These are phyloP conservation scores for Cyprinodon tularosa DNA, from an alignment of 2,113 vertebrate genomes.

Conservation along the genomic window DNA sequence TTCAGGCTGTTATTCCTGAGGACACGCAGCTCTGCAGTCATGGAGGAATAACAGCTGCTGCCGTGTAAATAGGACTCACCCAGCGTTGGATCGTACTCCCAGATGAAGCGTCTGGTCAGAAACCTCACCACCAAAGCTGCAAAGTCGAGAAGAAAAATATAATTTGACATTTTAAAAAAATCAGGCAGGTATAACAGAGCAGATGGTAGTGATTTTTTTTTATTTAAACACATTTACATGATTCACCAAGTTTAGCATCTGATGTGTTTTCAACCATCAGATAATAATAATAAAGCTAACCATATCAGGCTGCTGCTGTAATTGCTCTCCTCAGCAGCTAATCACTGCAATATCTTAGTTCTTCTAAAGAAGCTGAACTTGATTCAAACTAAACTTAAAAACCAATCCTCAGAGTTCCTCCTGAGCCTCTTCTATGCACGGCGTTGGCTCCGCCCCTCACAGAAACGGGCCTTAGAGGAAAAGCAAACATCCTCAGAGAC, in stretches of 20 bases:
- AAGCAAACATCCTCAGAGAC: conserved; percentile 15
- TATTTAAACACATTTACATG: neutral
- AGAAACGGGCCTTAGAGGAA: neutral
- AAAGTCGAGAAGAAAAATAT: neutral
- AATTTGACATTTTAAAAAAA: neutral
- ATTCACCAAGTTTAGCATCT: neutral
- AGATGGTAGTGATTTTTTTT: neutral
- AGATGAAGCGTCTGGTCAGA: conserved; percentile 97
- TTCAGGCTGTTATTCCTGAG: too few species aligned
- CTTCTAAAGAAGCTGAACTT: neutral
- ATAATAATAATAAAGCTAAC: neutral
- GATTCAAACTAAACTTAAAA: conserved; percentile 16
- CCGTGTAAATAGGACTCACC: conserved; percentile 78
- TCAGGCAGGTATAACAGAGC: neutral
- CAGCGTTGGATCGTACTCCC: conserved; percentile 97
- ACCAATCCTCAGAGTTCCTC: neutral
- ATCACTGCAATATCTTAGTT: neutral
- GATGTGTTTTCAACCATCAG: neutral
- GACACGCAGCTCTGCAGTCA: too few species aligned
- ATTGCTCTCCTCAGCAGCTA: conserved; percentile 14
- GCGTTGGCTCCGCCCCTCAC: neutral
- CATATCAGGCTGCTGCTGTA: neutral
- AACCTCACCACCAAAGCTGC: conserved; percentile 96
- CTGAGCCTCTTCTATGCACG: neutral
- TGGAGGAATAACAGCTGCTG: neutral